These are phyloP conservation scores for Colinus virginianus DNA, from an alignment of 2,113 vertebrate species.

Conservation along the genomic window DNA sequence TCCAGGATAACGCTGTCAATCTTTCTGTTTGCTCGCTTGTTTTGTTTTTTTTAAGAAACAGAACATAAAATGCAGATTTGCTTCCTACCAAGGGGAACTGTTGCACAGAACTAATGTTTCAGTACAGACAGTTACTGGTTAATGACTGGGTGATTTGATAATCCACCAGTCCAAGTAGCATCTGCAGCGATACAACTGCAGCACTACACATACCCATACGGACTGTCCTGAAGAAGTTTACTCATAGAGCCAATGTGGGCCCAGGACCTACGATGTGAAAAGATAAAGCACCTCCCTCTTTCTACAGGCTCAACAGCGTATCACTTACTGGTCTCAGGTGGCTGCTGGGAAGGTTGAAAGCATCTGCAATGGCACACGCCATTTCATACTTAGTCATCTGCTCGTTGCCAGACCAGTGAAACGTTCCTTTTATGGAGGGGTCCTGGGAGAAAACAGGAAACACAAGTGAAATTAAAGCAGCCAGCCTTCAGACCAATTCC, in stretches of 20 bases:
- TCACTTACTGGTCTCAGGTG: conserved; percentile 91
- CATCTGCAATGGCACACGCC: conserved; percentile 90
- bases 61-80: not conserved
- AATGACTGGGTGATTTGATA: not conserved
- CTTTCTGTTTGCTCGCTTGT: not conserved
- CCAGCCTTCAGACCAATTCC: not conserved
- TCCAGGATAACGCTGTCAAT: not conserved
- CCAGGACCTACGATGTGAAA: not conserved
- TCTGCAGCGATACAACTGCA: not conserved
- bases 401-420: conserved; percentile 94
- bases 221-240: not conserved
- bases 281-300: not conserved
- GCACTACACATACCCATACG: not conserved
- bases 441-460: conserved; percentile 78
- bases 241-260: not conserved
- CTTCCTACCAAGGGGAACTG: not conserved
- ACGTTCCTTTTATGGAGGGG: conserved; percentile 88
- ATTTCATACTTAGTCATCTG: conserved; percentile 99
- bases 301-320: not conserved
- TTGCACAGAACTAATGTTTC: not conserved
- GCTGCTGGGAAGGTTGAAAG: conserved; percentile 91
- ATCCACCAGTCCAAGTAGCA: not conserved
- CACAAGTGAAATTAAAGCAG: not conserved
- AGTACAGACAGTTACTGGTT: not conserved
- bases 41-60: not conserved